Evolutionary conservation across 2,888 invertebrate genomes (phyloP), one percentile per base, ranked within the genome.

Genomic region (Stomorhina lunata): DNA sequence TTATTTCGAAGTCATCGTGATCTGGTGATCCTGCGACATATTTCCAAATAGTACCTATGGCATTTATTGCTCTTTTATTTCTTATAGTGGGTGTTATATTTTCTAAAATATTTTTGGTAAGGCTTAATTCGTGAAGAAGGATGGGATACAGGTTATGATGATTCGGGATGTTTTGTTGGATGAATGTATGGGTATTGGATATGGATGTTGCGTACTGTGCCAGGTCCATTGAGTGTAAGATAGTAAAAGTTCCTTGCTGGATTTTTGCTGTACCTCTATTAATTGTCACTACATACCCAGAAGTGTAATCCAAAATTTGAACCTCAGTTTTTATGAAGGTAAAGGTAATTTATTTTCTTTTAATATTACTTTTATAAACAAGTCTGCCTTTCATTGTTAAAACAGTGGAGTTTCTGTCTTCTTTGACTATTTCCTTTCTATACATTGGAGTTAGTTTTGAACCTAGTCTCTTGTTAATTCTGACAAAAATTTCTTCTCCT

Each of bases 21-120:
- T 65, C 63, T 29, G 63, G 63, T 29, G 63, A 45, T 4, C 45
- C 63, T 45, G 63, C 45, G 45, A 48, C 45, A 29, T 65, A 65
- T 9, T 61, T 61, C 61, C 61, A 61, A 22, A 57, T 29, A 20
- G 69, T 69, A 9, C 69, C 69, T 32, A 71, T 71, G 17, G 45
- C 29, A 10, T 71, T 71, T 29, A 69, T 32, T 29, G 69, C 55
- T 69, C 69, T 69, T 57, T 57, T 69, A 43, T 69, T 71, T 59
- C 48, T 59, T 48, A 27, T 55, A n/a, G n/a, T n/a, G n/a, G n/a
- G n/a, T n/a, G n/a, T n/a, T n/a, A n/a, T n/a, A n/a, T n/a, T n/a
- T n/a, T n/a, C n/a, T n/a, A n/a, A n/a, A n/a, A n/a, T n/a, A n/a
- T n/a, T n/a, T n/a, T n/a, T n/a, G n/a, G n/a, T n/a, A n/a, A n/a